Percentiles rank a stretch among this genome's conserved stretches.
These are phyloP conservation scores for Poliocrania exsul DNA, from an alignment of 2,797 vertebrate species.

Conservation along the genomic window DNA sequence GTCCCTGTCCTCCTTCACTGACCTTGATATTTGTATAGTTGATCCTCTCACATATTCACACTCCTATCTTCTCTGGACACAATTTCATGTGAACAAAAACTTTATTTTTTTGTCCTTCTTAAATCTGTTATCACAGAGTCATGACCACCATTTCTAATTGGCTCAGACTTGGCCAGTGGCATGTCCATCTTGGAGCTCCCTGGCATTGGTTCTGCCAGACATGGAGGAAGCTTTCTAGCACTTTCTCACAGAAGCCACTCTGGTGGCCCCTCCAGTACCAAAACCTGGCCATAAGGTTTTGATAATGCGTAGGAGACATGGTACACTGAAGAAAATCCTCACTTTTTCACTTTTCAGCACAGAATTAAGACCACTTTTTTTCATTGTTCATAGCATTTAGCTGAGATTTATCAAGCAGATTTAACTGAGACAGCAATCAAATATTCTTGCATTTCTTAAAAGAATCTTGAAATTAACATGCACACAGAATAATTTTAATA, in stretches of 20 bases:
- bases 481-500: not conserved
- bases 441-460: not conserved
- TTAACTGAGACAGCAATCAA: not conserved
- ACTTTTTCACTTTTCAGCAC: not conserved
- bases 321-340: not conserved
- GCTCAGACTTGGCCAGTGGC: not conserved
- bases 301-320: not conserved
- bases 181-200: not conserved
- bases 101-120: not conserved
- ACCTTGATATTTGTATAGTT: no score
- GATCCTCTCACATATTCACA: not conserved
- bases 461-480: not conserved
- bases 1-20: rapidly evolving
- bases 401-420: not conserved
- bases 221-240: not conserved
- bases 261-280: no score
- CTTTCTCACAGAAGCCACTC: not conserved
- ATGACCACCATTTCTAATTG: rapidly evolving
- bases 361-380: not conserved
- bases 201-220: not conserved
- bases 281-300: not conserved
- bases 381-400: not conserved
- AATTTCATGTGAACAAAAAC: not conserved
- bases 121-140: not conserved
- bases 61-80: not conserved